Evolutionary conservation across 2,113 vertebrate species (phyloP).

Genomic region (Rhadina sibilatrix): DNA sequence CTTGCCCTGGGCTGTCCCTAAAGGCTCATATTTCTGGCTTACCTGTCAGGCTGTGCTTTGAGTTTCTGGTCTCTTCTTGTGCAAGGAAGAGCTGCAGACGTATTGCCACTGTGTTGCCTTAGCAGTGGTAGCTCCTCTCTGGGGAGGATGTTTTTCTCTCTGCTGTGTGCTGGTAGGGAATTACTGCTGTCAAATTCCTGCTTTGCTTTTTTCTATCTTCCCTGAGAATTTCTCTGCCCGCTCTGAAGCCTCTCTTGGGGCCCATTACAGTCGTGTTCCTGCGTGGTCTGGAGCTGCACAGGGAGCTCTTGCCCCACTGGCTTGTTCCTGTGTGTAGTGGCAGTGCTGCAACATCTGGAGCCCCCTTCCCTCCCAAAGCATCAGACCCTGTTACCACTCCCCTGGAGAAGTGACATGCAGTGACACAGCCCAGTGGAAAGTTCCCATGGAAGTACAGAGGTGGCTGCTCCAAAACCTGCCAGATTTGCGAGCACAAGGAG

Average conservation of each 20-base stretch:
- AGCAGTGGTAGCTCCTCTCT: neutral
- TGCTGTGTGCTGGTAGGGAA: neutral
- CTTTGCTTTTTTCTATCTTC: neutral
- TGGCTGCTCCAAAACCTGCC: constrained; percentile 7
- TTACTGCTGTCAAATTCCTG: neutral
- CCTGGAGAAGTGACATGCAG: neutral
- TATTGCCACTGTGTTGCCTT: neutral
- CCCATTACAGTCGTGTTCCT: rapidly evolving
- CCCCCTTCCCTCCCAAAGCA: neutral
- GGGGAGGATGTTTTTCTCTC: neutral
- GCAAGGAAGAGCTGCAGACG: neutral
- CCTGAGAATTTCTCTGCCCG: neutral
- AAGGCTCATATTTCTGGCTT: neutral
- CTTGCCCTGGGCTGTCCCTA: neutral
- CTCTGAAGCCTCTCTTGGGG: neutral
- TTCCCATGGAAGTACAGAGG: neutral
- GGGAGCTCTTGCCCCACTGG: neutral
- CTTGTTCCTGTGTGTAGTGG: neutral
- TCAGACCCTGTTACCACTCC: neutral
- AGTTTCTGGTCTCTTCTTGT: neutral
- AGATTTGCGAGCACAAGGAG: neutral
- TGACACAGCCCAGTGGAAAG: constrained; percentile 7
- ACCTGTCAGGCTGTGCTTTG: neutral
- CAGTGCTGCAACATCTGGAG: neutral
- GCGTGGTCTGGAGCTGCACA: neutral